A percentile compares a stretch with the other conserved stretches of the same genome.
Evolutionary conservation across 1,140 invertebrate species (phyloP).

Genomic region (Drosophila rufa): DNA sequence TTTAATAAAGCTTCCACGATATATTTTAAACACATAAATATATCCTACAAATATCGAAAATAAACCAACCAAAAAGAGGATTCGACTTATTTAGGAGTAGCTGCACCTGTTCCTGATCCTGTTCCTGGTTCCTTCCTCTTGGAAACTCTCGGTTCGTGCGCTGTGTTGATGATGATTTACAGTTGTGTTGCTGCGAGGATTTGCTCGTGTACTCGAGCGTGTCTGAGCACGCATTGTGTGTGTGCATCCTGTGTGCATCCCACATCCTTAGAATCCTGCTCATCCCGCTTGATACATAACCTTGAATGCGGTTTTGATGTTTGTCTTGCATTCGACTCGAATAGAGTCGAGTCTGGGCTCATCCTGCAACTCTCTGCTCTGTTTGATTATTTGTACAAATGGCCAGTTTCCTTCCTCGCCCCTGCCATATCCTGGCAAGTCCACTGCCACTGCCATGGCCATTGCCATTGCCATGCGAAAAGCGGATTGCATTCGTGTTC

Average conservation of each 20-base stretch:
- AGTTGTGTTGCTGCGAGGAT: slow-evolving; percentile 82
- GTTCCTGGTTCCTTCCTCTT: slow-evolving; percentile 5
- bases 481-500: slow-evolving; percentile 70
- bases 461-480: slow-evolving; percentile 59
- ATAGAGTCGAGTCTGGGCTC: slow-evolving; percentile 38
- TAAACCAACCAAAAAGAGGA: not conserved
- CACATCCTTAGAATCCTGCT: slow-evolving; percentile 40
- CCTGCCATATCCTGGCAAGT: slow-evolving; percentile 4
- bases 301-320: slow-evolving; percentile 83
- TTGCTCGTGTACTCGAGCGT: slow-evolving; percentile 77
- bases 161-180: slow-evolving; percentile 83
- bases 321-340: slow-evolving; percentile 74
- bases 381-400: slow-evolving; percentile 83
- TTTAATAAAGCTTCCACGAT: too few relatives aligned
- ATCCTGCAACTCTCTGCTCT: slow-evolving; percentile 24
- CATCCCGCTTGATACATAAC: slow-evolving; percentile 80
- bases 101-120: slow-evolving; percentile 22
- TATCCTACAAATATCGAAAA: not conserved
- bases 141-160: slow-evolving; percentile 41
- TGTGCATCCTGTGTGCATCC: slow-evolving; percentile 39
- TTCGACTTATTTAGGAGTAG: slow-evolving; percentile 17
- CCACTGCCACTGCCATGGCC: slow-evolving; percentile 41
- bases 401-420: slow-evolving; percentile 49
- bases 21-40: not conserved
- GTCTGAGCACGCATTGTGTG: slow-evolving; percentile 58